Evolutionary conservation across 2,113 vertebrate species (phyloP).

Genomic region (Oryzias melastigma): DNA sequence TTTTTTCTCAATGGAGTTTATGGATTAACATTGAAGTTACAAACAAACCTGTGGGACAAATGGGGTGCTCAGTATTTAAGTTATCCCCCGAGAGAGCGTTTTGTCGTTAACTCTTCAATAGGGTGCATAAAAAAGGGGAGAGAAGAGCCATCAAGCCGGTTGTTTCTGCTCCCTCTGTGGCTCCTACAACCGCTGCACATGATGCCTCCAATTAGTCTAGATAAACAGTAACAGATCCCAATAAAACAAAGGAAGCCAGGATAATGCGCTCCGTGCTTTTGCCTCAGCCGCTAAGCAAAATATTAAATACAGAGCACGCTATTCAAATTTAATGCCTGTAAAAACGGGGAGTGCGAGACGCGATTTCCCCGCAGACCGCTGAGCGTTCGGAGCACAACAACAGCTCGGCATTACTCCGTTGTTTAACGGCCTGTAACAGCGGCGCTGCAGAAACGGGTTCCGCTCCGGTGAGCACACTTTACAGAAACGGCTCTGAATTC

Average conservation of each 20-base stretch:
- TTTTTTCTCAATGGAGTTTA: too few species aligned
- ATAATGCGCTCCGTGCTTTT: neutral
- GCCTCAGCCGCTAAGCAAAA: neutral
- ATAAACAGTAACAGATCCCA: constrained; percentile 2
- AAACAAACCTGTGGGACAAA: too few species aligned
- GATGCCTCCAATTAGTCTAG: constrained; percentile 1
- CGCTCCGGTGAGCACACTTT: constrained; percentile 7
- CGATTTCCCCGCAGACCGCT: constrained; percentile 19
- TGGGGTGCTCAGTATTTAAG: neutral
- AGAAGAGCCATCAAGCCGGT: neutral
- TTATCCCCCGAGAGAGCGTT: too few species aligned
- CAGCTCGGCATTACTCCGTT: constrained; percentile 32
- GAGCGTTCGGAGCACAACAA: constrained; percentile 33
- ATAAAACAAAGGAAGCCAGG: constrained; percentile 3
- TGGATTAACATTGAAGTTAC: too few species aligned
- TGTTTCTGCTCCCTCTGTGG: neutral
- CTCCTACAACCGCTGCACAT: neutral
- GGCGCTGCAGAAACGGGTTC: constrained; percentile 29
- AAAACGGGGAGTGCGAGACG: constrained; percentile 35
- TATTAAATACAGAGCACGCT: neutral
- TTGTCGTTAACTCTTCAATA: too few species aligned
- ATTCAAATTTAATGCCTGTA: constrained; percentile 16
- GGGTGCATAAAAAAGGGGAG: neutral
- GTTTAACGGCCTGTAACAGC: constrained; percentile 31
- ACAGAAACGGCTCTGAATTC: constrained; percentile 40